These are phyloP conservation scores for Paguma larvata DNA, from an alignment of 2,797 vertebrate species.

Conservation along the genomic window DNA sequence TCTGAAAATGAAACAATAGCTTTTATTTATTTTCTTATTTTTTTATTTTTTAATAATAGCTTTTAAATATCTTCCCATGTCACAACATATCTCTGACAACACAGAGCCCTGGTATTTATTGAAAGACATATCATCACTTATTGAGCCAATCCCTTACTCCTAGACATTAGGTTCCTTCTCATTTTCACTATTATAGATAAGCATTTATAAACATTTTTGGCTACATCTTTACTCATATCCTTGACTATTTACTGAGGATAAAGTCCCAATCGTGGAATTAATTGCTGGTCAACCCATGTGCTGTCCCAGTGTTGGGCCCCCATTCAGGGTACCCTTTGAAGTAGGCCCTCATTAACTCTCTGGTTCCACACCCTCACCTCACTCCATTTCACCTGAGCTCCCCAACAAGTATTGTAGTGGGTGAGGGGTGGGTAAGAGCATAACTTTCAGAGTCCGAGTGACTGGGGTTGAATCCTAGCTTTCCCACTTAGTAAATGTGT, in stretches of 20 bases:
- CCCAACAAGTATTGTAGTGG: background rate
- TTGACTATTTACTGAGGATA: background rate
- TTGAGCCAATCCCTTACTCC: background rate
- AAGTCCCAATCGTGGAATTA: background rate
- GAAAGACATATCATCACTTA: background rate
- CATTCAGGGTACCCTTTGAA: background rate
- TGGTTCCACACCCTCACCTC: background rate
- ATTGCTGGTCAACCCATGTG: background rate
- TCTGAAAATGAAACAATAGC: constrained; percentile 50
- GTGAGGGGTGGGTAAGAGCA: background rate
- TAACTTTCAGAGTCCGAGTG: background rate
- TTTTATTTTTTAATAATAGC: too few species aligned
- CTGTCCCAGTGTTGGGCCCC: too few species aligned
- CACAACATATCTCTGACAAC: background rate
- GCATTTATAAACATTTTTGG: background rate
- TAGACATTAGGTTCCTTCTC: background rate
- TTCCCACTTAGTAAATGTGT: constrained; percentile 52
- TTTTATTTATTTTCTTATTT: background rate
- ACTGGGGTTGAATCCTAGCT: background rate
- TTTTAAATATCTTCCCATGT: background rate
- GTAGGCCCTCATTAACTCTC: background rate
- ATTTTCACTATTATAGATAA: constrained; percentile 12
- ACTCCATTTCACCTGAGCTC: background rate
- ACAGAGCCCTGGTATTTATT: background rate
- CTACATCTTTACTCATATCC: background rate